Evolutionary conservation across 2,888 invertebrate genomes (phyloP).

Genomic region (Slavum lentiscoides): DNA sequence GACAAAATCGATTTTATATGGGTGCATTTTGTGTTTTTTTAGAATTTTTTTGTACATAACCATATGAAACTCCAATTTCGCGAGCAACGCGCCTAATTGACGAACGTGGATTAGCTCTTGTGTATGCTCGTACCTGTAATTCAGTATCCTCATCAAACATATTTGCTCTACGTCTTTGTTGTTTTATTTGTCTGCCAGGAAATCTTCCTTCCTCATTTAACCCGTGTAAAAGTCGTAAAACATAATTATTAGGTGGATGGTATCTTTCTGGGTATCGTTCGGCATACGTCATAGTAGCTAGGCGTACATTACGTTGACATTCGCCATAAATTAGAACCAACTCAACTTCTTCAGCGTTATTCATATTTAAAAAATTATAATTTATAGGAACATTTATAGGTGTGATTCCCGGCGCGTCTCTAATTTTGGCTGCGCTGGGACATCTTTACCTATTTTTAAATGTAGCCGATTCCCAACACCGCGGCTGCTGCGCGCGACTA

Average conservation of each 20-base stretch:
- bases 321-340: conserved; percentile 3
- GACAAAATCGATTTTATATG: not conserved
- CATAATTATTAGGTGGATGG: conserved; percentile 10
- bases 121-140: not conserved
- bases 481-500: too few relatives aligned
- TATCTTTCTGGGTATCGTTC: conserved; percentile 12
- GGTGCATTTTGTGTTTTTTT: conserved; percentile 4
- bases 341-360: conserved; percentile 9
- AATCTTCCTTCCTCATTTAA: not conserved
- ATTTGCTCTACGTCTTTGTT: not conserved
- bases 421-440: too few relatives aligned
- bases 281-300: not conserved
- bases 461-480: too few relatives aligned
- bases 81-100: conserved; percentile 5
- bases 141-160: not conserved
- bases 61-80: conserved; percentile 4
- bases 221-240: conserved; percentile 1
- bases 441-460: too few relatives aligned
- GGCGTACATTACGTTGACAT: not conserved
- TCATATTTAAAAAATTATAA: not conserved
- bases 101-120: conserved; percentile 6
- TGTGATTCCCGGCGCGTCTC: too few relatives aligned
- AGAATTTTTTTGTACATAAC: not conserved
- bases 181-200: not conserved
- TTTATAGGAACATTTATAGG: too few relatives aligned